phyloP scores from a whole-genome alignment of 2,113 vertebrate genomes.

The Illadopsis cleaveri region DNA sequence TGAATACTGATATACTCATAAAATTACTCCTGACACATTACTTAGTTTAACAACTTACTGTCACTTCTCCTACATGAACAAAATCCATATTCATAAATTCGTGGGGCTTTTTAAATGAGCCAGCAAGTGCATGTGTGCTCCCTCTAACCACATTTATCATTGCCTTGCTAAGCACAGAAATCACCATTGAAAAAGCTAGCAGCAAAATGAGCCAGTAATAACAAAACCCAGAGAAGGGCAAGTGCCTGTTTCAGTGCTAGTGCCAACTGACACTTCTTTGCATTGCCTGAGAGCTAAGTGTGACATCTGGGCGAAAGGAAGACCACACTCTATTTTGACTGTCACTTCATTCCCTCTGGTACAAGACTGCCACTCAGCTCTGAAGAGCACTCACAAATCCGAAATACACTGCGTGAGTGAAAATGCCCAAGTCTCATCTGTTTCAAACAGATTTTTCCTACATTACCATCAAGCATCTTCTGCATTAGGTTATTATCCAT shows the following conservation, averaged over 20 bases:
- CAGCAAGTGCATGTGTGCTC: neutral
- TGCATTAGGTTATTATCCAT: neutral
- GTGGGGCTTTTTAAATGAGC: neutral
- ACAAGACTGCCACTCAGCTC: neutral
- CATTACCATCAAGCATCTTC: neutral
- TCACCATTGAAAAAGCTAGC: neutral
- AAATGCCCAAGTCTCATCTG: neutral
- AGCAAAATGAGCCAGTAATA: neutral
- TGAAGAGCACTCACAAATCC: neutral
- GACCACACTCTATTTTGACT: slow-evolving; percentile 2
- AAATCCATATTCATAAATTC: slow-evolving; percentile 20
- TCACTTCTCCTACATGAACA: neutral
- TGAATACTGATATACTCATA: neutral
- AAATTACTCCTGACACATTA: neutral
- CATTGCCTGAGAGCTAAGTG: slow-evolving; percentile 1
- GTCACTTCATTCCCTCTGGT: slow-evolving; percentile 11
- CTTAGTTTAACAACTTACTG: neutral
- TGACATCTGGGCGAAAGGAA: slow-evolving; percentile 45
- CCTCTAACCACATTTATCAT: neutral
- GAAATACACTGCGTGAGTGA: neutral
- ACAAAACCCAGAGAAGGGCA: neutral
- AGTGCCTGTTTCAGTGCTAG: neutral
- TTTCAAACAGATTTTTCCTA: neutral
- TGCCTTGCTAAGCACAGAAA: neutral
- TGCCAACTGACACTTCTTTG: neutral